A percentile compares a stretch with the other conserved stretches of the same genome.
Conservation (phyloP, 2,888 invertebrate genomes). For the Microctonus brassicae region DNA sequence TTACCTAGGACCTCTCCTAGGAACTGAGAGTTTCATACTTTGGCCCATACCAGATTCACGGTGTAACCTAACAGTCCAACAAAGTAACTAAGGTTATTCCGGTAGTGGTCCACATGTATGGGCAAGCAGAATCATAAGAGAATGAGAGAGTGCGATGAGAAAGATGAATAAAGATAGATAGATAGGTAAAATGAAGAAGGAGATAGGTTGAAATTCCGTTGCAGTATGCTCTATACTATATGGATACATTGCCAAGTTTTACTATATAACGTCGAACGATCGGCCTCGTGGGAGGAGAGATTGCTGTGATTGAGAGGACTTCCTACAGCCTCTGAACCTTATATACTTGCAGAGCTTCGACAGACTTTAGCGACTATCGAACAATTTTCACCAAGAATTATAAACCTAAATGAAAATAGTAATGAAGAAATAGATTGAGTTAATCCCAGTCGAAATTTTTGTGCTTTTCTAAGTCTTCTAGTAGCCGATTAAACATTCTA, state of each 20-base stretch:
- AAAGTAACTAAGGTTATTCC: constrained; percentile 69
- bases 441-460: too few relatives aligned
- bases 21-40: constrained; percentile 68
- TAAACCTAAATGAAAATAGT: background rate
- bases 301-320: constrained; percentile 59
- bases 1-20: constrained; percentile 69
- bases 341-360: constrained; percentile 33
- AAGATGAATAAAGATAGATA: constrained; percentile 33
- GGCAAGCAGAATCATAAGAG: constrained; percentile 5
- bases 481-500: too few relatives aligned
- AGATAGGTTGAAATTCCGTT: constrained; percentile 37
- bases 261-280: constrained; percentile 54
- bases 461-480: too few relatives aligned
- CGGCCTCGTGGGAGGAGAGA: constrained; percentile 59
- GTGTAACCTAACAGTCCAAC: constrained; percentile 63
- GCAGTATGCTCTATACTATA: constrained; percentile 23
- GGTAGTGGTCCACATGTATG: constrained; percentile 48
- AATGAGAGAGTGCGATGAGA: constrained; percentile 19
- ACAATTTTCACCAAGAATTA: constrained; percentile 26
- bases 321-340: constrained; percentile 46
- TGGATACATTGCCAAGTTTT: constrained; percentile 42
- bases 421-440: background rate
- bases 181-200: background rate
- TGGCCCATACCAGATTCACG: constrained; percentile 60
- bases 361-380: constrained; percentile 22